Conservation (phyloP, 2,113 vertebrate genomes). For the Clupea harengus region DNA sequence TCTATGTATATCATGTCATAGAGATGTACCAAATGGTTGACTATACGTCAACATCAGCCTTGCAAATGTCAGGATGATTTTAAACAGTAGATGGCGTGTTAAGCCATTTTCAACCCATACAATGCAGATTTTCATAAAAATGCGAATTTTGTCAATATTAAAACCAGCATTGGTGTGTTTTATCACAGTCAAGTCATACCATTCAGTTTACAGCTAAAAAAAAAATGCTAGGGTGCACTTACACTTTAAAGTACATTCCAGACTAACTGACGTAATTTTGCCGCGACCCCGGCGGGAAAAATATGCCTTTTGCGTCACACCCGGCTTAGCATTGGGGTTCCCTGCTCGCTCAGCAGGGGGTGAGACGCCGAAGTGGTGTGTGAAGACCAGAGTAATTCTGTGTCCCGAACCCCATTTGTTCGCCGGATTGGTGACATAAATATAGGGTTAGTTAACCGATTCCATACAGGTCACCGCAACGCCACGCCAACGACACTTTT, state of each 20-base stretch:
- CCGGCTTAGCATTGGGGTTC: conserved; percentile 26
- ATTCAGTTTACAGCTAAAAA: too few species aligned
- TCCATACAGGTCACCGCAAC: not conserved
- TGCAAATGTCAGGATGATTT: too few species aligned
- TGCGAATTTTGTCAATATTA: too few species aligned
- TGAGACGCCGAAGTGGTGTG: conserved; percentile 21
- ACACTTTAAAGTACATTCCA: not conserved
- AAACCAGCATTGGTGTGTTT: too few species aligned
- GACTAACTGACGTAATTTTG: conserved; percentile 20
- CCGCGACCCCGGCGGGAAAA: conserved; percentile 21
- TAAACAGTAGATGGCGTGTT: too few species aligned
- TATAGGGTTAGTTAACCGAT: not conserved
- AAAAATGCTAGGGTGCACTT: too few species aligned
- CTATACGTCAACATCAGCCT: too few species aligned
- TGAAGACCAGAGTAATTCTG: not conserved
- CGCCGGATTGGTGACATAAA: not conserved
- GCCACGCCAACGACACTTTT: not conserved
- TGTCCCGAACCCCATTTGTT: not conserved
- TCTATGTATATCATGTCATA: too few species aligned
- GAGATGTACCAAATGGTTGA: too few species aligned
- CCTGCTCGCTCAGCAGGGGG: conserved; percentile 31
- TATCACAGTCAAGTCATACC: too few species aligned
- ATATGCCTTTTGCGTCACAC: not conserved
- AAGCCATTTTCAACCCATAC: too few species aligned
- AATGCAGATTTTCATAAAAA: too few species aligned